Conservation (phyloP, 2,113 vertebrate species). For the Microtus oregoni region DNA sequence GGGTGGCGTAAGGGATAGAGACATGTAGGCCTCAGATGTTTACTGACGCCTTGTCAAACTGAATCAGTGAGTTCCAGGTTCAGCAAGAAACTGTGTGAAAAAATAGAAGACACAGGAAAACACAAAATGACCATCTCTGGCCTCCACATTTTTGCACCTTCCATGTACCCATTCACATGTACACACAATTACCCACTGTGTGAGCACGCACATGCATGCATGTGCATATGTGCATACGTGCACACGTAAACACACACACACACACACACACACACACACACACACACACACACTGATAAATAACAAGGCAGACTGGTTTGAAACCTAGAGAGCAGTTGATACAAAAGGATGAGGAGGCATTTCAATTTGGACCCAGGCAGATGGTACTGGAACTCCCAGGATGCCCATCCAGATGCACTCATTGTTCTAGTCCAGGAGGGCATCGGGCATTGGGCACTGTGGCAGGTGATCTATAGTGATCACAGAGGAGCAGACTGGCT, state of each 20-base stretch:
- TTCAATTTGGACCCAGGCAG: neutral
- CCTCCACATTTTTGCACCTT: neutral
- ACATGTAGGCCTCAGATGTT: no score
- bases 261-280: no score
- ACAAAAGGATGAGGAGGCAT: neutral
- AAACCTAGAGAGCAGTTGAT: neutral
- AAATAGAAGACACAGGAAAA: neutral
- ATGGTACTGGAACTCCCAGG: accelerated
- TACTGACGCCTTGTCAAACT: neutral
- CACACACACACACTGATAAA: neutral
- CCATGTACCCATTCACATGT: neutral
- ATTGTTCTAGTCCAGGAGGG: accelerated
- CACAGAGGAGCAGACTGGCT: accelerated
- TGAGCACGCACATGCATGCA: neutral
- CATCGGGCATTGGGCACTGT: accelerated
- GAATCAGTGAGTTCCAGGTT: neutral
- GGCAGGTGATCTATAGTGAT: accelerated
- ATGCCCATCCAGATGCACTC: accelerated
- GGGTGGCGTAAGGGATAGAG: no score
- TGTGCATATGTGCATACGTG: no score
- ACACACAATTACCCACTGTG: neutral
- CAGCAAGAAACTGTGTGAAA: neutral
- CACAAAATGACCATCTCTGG: neutral
- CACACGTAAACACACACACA: no score
- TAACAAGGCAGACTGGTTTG: neutral